Evolutionary conservation across 23 tunicate species (phyloP), one percentile per base, ranked within the genome.

Genomic region (Trididemnum miniatum): DNA sequence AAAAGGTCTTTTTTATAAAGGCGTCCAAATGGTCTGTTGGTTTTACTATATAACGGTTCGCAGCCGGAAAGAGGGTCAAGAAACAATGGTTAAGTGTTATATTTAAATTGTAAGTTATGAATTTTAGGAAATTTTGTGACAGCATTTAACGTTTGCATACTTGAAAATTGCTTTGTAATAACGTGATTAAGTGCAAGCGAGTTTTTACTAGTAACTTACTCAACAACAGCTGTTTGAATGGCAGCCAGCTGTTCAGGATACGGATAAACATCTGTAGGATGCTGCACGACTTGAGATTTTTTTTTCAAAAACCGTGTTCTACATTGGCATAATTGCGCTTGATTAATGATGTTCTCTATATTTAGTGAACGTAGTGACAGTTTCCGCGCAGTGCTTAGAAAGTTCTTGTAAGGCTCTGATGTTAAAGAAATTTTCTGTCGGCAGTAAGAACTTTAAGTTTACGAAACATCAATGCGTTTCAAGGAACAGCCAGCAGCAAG

Each of bases 311-410:
- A 67, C 25, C 37, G 3, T 67, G 37, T 32, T 22, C 32, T 38
- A 67, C 75, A 38, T 67, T 30, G 7, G 3, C 75, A 32, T 38
- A 32, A 22, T 12, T 32, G 75, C 75, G 5, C 7, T 67, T 67
- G 75, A 67, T 67, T 67, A 67, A 67, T 67, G 75, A 67, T 3
- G 3, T 67, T 32, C 32, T 67, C n/a, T 31, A 67, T 67, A 67
- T 67, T 67, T 67, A 67, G 75, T 67, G 22, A 32, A 31, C 4
- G 12, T 67, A 67, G 32, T 30, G 37, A 7, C 75, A 22, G 31
- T 67, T 38, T 67, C n/a, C 38, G 38, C 32, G 37, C 75, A 67
- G 75, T 67, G 32, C 75, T 30, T 12, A 67, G 38, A 4, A 67
- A 67, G 75, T 32, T 31, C n/a, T n/a, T n/a, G n/a, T n/a, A n/a